phyloP scores from a whole-genome alignment of 2,888 invertebrate species.

The Pandemis corylana region DNA sequence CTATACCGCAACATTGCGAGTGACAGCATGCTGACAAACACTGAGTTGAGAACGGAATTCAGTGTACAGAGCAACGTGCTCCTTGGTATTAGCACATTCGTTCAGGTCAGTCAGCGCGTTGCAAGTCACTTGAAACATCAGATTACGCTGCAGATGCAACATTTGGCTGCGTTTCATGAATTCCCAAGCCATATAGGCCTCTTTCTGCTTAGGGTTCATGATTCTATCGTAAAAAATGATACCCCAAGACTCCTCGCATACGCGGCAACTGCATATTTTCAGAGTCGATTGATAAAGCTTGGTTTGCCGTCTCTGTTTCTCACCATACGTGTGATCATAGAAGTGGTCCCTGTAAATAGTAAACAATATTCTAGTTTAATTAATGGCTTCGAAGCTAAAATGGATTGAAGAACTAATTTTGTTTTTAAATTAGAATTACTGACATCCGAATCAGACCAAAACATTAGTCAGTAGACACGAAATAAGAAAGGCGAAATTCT shows the following conservation, averaged over 20 bases:
- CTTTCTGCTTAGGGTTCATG: not conserved
- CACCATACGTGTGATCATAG: not conserved
- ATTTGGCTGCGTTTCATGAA: not conserved
- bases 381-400: too few species aligned
- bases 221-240: not conserved
- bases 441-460: too few species aligned
- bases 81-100: not conserved
- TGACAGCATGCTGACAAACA: not conserved
- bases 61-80: not conserved
- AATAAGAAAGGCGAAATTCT: too few species aligned
- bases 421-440: too few species aligned
- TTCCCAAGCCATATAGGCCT: not conserved
- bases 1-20: not conserved
- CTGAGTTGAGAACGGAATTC: not conserved
- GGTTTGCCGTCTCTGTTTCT: not conserved
- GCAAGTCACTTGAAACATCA: not conserved
- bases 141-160: not conserved
- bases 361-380: not conserved
- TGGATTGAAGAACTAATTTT: too few species aligned
- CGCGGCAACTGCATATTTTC: slow-evolving; percentile 28
- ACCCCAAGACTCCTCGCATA: slow-evolving; percentile 16
- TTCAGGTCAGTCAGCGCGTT: not conserved
- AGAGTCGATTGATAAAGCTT: slow-evolving; percentile 16
- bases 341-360: not conserved
- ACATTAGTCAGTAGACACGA: too few species aligned